Conservation (phyloP, 2,113 vertebrate genomes). For the Limanda limanda region DNA sequence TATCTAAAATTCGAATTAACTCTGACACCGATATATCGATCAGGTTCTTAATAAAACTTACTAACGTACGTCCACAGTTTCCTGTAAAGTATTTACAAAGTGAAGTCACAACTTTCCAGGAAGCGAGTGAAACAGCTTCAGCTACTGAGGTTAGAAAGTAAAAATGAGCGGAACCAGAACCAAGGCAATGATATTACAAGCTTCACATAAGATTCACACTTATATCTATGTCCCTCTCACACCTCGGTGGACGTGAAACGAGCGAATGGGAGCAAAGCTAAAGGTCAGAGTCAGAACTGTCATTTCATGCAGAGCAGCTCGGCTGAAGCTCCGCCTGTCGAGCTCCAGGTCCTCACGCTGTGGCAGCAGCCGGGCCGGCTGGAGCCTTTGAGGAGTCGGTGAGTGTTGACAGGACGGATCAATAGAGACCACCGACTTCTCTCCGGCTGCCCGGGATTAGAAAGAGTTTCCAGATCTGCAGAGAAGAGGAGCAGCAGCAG, state of each 20-base stretch:
- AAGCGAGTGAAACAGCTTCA: background rate
- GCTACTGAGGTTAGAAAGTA: background rate
- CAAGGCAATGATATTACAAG: background rate
- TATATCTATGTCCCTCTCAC: no score
- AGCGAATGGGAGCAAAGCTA: no score
- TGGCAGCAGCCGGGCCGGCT: background rate
- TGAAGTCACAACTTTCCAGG: background rate
- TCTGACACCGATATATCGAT: no score
- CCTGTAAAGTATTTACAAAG: no score
- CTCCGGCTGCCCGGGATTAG: background rate
- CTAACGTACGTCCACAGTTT: no score
- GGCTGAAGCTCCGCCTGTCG: background rate
- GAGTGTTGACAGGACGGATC: slow-evolving; percentile 25
- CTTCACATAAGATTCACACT: no score
- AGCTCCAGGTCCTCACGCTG: background rate
- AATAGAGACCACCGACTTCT: background rate
- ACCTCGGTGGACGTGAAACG: no score
- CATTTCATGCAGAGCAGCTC: background rate
- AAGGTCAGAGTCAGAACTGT: background rate
- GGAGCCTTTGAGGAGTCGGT: slow-evolving; percentile 1
- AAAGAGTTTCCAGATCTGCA: background rate
- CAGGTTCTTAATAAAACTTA: no score
- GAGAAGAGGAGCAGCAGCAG: slow-evolving; percentile 4
- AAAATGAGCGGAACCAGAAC: background rate
- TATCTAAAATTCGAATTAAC: no score